Evolutionary conservation across 64 coral and sea anemone species (phyloP), one percentile per base, ranked within the genome.

Genomic region (Montipora efflorescens): DNA sequence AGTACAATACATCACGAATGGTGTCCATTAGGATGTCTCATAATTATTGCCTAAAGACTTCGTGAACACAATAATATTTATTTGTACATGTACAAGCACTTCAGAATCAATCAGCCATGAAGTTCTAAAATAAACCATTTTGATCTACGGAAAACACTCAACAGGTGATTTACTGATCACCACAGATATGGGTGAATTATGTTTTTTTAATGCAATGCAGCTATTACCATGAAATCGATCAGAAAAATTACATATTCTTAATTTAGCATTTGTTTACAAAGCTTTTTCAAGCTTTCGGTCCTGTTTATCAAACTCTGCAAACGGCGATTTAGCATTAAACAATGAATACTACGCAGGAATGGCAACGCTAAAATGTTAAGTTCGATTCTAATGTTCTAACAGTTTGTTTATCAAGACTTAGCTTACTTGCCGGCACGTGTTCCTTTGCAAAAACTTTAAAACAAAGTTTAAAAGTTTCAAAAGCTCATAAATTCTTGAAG

Each of bases 251-350:
- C n/a, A 44, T 74, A 0, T 6, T 74, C 22, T 55, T 59, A 47
- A 45, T 23, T 84, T 48, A 44, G 23, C 0, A 21, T 50, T 71
- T 86, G 66, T 86, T 86, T 72, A 16, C 46, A 18, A 47, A 71
- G 82, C 50, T 84, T 23, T 67, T 47, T 14, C 25, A n/a, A 61
- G 71, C 12, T 47, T 86, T 48, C 2, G 4, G 19, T 13, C 21
- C 71, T 45, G 45, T 86, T 86, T 70, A 4, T 3, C 20, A 48
- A 70, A 72, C 66, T 72, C 47, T 13, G 47, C 66, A 21, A 71
- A 50, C 48, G 62, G 45, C 62, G 66, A 86, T 86, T 86, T 71
- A 86, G 82, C 58, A 59, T 44, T 45, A 47, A 55, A 55, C 52
- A 55, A 55, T 55, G 10, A 55, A 55, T 55, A 5, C 10, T 55